Evolutionary conservation across 2,797 vertebrate species (phyloP).

Genomic region (Melanotaenia nigrans): DNA sequence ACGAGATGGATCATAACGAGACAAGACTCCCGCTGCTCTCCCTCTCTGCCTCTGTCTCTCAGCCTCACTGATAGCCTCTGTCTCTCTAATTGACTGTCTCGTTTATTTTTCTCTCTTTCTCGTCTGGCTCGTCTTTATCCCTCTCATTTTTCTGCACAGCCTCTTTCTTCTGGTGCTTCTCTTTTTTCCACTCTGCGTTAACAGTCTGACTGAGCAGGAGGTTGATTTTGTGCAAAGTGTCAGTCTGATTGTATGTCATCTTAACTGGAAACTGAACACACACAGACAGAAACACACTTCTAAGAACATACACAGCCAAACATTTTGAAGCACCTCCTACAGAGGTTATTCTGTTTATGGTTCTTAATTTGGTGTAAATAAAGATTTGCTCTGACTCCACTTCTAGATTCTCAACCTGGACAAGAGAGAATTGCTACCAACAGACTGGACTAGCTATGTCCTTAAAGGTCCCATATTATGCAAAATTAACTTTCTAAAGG

Average conservation of each 20-base stretch:
- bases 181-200: background rate
- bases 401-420: too few species aligned
- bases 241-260: slow-evolving; percentile 38
- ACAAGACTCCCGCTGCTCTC: slow-evolving; percentile 51
- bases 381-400: too few species aligned
- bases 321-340: too few species aligned
- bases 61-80: slow-evolving; percentile 60
- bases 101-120: slow-evolving; percentile 55
- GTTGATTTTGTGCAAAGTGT: slow-evolving; percentile 46
- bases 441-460: too few species aligned
- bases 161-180: slow-evolving; percentile 31
- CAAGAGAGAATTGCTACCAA: too few species aligned
- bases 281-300: background rate
- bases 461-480: too few species aligned
- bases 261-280: slow-evolving; percentile 43
- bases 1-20: slow-evolving; percentile 75
- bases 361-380: background rate
- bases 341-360: background rate
- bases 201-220: slow-evolving; percentile 48
- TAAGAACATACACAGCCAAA: too few species aligned
- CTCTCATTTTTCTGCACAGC: slow-evolving; percentile 51
- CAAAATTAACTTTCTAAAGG: too few species aligned
- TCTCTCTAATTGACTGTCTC: slow-evolving; percentile 67
- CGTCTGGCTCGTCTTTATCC: slow-evolving; percentile 48
- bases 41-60: slow-evolving; percentile 36